These are phyloP conservation scores for Lutjanus campechanus DNA, from an alignment of 2,797 vertebrate species.

Conservation along the genomic window DNA sequence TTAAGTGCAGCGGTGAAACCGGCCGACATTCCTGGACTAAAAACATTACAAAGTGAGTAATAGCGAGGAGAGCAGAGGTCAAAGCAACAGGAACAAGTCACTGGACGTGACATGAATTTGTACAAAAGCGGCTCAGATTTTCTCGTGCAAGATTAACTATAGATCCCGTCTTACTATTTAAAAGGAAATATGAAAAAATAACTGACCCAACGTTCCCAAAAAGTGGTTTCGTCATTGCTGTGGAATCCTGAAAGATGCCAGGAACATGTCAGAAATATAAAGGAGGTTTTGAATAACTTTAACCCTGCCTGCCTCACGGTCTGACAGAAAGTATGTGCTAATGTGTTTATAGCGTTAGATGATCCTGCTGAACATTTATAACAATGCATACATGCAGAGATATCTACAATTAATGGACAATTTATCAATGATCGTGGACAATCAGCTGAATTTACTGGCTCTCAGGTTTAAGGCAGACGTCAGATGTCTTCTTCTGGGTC, in stretches of 20 bases:
- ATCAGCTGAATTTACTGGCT: constrained; percentile 41
- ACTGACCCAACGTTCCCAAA: constrained; percentile 67
- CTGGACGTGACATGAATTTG: constrained; percentile 64
- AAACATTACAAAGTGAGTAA: constrained; percentile 77
- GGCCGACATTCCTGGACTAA: constrained; percentile 71
- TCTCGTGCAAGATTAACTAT: constrained; percentile 46
- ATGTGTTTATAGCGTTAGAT: constrained; percentile 67
- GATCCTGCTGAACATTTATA: constrained; percentile 43
- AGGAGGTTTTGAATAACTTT: constrained; percentile 75
- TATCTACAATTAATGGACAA: neutral
- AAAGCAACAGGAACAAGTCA: constrained; percentile 79
- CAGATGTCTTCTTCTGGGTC: constrained; percentile 52
- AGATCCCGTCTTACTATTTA: constrained; percentile 55
- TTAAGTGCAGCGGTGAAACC: constrained; percentile 52
- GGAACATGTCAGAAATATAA: constrained; percentile 78
- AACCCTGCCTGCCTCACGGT: constrained; percentile 60
- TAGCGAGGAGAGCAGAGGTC: constrained; percentile 72
- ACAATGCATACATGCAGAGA: neutral
- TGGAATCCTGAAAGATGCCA: constrained; percentile 81
- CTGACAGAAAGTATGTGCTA: constrained; percentile 69
- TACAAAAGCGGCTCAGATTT: constrained; percentile 50
- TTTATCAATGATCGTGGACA: constrained; percentile 26
- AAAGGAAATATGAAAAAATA: constrained; percentile 65
- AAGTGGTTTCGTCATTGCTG: constrained; percentile 74
- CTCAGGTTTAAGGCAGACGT: constrained; percentile 49